These are phyloP conservation scores for Digitonthophagus gazella DNA, from an alignment of 2,888 invertebrate species.

Conservation along the genomic window DNA sequence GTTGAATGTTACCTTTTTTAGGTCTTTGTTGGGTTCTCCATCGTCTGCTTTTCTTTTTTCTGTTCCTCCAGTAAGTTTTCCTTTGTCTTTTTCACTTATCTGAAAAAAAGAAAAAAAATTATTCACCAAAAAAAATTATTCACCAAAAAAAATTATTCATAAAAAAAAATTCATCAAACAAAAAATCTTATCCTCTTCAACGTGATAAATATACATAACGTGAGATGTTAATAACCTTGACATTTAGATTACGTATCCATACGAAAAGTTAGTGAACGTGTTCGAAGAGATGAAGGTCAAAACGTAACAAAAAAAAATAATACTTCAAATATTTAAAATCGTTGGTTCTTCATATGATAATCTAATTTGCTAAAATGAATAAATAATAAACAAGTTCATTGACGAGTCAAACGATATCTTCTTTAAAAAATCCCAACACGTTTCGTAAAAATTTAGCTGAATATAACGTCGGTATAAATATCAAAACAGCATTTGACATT, in stretches of 20 bases:
- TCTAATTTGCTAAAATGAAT: not conserved
- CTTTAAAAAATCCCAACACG: not conserved
- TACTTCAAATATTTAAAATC: not conserved
- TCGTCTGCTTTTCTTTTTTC: conserved; percentile 85
- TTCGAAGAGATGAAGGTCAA: not conserved
- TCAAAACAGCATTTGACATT: not conserved
- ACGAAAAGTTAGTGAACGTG: not conserved
- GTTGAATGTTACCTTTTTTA: conserved; percentile 69
- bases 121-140: not conserved
- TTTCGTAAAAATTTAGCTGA: not conserved
- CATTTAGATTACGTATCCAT: not conserved
- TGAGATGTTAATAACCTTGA: not conserved
- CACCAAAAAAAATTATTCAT: too few relatives aligned
- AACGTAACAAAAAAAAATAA: not conserved
- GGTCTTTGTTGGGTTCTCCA: conserved; percentile 76
- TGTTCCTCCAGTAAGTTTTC: conserved; percentile 63
- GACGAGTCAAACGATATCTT: not conserved
- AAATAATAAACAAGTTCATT: not conserved
- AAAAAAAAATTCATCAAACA: too few relatives aligned
- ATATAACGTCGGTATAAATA: not conserved
- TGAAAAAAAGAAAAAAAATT: conserved; percentile 48
- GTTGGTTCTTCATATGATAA: too few relatives aligned
- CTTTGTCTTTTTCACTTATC: conserved; percentile 61
- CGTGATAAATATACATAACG: not conserved
- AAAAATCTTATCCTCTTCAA: too few relatives aligned